Evolutionary conservation across 2,888 invertebrate genomes (phyloP).

Genomic region (Eupeodes latifasciatus): DNA sequence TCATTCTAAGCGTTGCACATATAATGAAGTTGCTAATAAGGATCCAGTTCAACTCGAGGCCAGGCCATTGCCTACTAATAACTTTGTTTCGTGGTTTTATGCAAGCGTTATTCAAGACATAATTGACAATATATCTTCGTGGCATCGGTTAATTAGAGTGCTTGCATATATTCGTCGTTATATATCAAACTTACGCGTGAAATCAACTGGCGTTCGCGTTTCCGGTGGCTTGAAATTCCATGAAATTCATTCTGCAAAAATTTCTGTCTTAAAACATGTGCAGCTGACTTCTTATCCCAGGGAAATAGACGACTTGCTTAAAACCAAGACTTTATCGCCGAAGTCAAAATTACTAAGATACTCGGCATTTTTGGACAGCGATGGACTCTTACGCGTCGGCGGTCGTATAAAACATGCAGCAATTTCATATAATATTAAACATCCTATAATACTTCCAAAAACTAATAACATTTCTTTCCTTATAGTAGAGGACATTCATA

Average conservation of each 20-base stretch:
- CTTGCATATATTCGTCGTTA: slow-evolving; percentile 32
- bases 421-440: slow-evolving; percentile 23
- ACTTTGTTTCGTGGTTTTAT: background rate
- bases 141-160: slow-evolving; percentile 3
- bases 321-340: background rate
- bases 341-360: slow-evolving; percentile 8
- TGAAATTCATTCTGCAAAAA: slow-evolving; percentile 1
- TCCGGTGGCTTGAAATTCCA: background rate
- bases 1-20: background rate
- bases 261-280: background rate
- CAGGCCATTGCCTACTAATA: background rate
- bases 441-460: slow-evolving; percentile 36
- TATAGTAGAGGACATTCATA: slow-evolving; percentile 5
- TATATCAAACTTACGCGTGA: background rate
- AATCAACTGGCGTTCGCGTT: background rate
- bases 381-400: slow-evolving; percentile 22
- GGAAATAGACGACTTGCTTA: slow-evolving; percentile 6
- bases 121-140: slow-evolving; percentile 41
- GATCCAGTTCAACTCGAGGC: slow-evolving; percentile 3
- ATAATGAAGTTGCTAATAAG: background rate
- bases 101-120: background rate
- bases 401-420: slow-evolving; percentile 26
- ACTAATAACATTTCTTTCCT: background rate
- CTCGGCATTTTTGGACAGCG: slow-evolving; percentile 30
- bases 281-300: background rate